Evolutionary conservation across 2,797 vertebrate genomes (phyloP).

Genomic region (Tragelaphus eurycerus): DNA sequence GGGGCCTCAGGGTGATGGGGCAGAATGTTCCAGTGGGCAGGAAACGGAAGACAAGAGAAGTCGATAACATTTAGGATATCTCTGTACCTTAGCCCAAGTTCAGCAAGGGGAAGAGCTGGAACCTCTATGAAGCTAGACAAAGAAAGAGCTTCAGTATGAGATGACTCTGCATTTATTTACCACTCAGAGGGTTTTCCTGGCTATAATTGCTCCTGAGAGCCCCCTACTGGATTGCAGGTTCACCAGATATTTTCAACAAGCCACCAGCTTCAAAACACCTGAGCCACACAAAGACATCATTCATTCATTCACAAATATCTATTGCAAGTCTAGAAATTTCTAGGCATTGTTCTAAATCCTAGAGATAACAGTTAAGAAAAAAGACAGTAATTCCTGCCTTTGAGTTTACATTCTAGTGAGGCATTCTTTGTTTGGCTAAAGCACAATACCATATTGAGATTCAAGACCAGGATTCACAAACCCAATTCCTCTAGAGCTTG

Average conservation of each 20-base stretch:
- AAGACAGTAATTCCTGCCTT: background rate
- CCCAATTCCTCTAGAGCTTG: background rate
- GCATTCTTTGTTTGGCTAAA: background rate
- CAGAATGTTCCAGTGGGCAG: background rate
- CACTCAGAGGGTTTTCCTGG: background rate
- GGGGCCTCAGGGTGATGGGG: background rate
- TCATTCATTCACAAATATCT: background rate
- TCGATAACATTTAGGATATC: background rate
- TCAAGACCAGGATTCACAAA: background rate
- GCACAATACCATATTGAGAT: background rate
- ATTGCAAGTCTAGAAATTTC: background rate
- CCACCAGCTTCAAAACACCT: background rate
- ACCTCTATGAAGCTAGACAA: background rate
- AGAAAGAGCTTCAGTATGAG: background rate
- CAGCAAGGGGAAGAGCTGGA: background rate
- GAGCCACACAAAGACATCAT: background rate
- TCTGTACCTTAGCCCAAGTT: background rate
- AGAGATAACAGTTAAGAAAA: constrained; percentile 14
- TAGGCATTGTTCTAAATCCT: background rate
- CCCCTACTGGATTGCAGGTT: background rate
- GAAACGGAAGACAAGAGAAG: background rate
- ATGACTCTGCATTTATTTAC: background rate
- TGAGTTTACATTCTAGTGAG: background rate
- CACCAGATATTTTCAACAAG: background rate
- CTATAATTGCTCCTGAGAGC: background rate